Evolutionary conservation across 2,888 invertebrate species (phyloP).

Genomic region (Oscheius onirici): DNA sequence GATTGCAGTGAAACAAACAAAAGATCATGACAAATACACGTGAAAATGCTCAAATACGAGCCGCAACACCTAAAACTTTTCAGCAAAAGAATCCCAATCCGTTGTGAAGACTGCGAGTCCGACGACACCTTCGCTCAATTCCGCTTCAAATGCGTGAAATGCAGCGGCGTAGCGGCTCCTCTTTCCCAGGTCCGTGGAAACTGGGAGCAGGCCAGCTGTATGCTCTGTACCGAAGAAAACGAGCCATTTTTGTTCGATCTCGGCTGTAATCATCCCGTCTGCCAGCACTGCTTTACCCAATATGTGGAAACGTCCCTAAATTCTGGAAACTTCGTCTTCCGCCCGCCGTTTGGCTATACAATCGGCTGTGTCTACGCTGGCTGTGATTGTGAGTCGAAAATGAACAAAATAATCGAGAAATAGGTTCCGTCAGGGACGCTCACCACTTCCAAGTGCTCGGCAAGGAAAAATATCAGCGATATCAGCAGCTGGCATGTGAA

Average conservation of each 20-base stretch:
- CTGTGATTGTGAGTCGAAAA: slow-evolving; percentile 43
- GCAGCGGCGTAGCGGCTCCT: slow-evolving; percentile 50
- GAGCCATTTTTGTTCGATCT: slow-evolving; percentile 43
- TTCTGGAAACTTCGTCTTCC: slow-evolving; percentile 42
- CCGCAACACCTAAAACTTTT: neutral
- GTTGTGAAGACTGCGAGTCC: slow-evolving; percentile 36
- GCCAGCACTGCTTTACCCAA: slow-evolving; percentile 49
- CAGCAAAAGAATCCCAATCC: slow-evolving; percentile 45
- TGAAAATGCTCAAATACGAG: no score
- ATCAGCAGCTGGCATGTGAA: slow-evolving; percentile 58
- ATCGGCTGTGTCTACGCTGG: slow-evolving; percentile 48
- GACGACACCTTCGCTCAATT: slow-evolving; percentile 40
- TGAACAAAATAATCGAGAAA: neutral
- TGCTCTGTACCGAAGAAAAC: slow-evolving; percentile 51
- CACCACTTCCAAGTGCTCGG: slow-evolving; percentile 64
- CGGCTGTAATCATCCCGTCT: slow-evolving; percentile 53
- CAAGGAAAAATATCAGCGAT: slow-evolving; percentile 50
- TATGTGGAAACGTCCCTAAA: slow-evolving; percentile 47
- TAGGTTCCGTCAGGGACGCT: slow-evolving; percentile 53
- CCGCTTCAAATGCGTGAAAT: slow-evolving; percentile 58
- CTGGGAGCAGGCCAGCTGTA: slow-evolving; percentile 49
- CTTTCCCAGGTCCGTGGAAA: slow-evolving; percentile 53
- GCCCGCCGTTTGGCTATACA: slow-evolving; percentile 56
- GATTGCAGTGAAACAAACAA: no score
- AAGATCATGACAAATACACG: no score